Evolutionary conservation across 2,797 vertebrate genomes (phyloP).

Genomic region (Poecilia velifera): DNA sequence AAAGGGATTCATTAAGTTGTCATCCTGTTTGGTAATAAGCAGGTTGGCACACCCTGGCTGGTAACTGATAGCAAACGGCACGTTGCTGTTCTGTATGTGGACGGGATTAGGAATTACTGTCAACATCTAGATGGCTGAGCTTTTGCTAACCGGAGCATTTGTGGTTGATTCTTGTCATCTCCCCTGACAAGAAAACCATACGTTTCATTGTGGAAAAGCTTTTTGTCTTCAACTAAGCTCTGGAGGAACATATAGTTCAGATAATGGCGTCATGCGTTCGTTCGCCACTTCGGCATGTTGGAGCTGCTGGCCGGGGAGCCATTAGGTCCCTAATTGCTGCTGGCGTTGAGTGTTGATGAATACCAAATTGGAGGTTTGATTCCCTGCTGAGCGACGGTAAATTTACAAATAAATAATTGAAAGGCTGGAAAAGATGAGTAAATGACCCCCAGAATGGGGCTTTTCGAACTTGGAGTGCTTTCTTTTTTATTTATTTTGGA

Average conservation of each 20-base stretch:
- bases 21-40: constrained; percentile 76
- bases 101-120: constrained; percentile 61
- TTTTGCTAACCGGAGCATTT: constrained; percentile 44
- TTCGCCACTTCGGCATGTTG: constrained; percentile 46
- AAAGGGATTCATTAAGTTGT: constrained; percentile 80
- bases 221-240: constrained; percentile 16
- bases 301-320: constrained; percentile 48
- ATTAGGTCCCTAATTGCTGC: constrained; percentile 68
- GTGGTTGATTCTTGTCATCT: constrained; percentile 28
- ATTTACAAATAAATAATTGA: constrained; percentile 80
- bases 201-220: constrained; percentile 20
- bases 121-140: constrained; percentile 56
- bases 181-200: constrained; percentile 29
- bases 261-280: constrained; percentile 18
- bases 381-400: constrained; percentile 65
- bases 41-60: constrained; percentile 57
- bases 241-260: constrained; percentile 14
- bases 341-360: constrained; percentile 67
- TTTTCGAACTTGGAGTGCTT: constrained; percentile 33
- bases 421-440: constrained; percentile 57
- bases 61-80: constrained; percentile 73
- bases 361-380: constrained; percentile 63
- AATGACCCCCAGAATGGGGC: constrained; percentile 67
- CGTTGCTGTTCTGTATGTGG: constrained; percentile 71
- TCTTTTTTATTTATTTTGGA: constrained; percentile 46